A percentile compares a stretch with the other conserved stretches of the same genome.
Evolutionary conservation across 2,797 vertebrate genomes (phyloP).

Genomic region (Morus bassanus): DNA sequence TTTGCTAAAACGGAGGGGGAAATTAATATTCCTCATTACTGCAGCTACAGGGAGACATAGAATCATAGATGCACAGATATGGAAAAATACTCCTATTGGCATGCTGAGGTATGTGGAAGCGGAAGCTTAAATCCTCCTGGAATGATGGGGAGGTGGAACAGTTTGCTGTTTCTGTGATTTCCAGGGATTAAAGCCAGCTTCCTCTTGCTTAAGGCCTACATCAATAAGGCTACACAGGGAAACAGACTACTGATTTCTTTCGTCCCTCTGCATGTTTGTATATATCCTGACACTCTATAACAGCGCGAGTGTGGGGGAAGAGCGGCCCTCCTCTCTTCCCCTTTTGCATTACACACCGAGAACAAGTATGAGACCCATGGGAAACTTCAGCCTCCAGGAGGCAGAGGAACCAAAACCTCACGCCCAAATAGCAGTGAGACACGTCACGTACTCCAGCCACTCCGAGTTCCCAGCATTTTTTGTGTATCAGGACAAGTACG

Average conservation of each 20-base stretch:
- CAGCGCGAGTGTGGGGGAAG: accelerated
- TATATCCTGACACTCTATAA: background rate
- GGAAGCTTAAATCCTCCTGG: constrained; percentile 3
- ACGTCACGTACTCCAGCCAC: background rate
- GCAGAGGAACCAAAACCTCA: background rate
- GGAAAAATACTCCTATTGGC: background rate
- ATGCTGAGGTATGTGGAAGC: background rate
- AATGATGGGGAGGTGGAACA: background rate
- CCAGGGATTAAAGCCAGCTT: constrained; percentile 40
- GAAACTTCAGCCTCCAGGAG: background rate
- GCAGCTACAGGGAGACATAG: background rate
- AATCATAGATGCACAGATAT: background rate
- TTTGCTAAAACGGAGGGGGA: background rate
- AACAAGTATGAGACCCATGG: background rate
- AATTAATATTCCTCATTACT: background rate
- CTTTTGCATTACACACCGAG: background rate
- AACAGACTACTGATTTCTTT: background rate
- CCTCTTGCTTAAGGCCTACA: constrained; percentile 1
- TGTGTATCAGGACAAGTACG: accelerated
- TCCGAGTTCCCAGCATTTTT: background rate
- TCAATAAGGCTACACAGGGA: background rate
- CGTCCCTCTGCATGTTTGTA: background rate
- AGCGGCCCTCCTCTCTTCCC: background rate
- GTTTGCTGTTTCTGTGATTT: constrained; percentile 30
- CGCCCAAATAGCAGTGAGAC: background rate